A percentile compares a stretch with the other conserved stretches of the same genome.
These are phyloP conservation scores for Machimus rusticus DNA, from an alignment of 2,888 invertebrate genomes.

Conservation along the genomic window DNA sequence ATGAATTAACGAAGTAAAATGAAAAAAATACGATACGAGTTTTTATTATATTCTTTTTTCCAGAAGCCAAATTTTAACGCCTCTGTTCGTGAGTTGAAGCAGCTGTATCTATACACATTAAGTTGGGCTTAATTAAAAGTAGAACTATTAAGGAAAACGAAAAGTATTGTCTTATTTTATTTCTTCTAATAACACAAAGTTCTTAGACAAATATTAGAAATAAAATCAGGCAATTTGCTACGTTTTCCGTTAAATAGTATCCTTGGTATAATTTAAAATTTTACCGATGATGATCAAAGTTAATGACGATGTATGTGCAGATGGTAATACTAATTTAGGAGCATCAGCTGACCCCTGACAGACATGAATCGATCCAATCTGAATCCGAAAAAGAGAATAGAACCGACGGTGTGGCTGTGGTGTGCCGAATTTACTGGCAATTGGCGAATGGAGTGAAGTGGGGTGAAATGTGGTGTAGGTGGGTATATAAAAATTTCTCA, in stretches of 20 bases:
- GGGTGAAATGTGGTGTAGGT: not conserved
- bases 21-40: too few relatives aligned
- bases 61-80: too few relatives aligned
- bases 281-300: not conserved
- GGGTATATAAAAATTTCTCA: not conserved
- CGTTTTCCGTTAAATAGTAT: not conserved
- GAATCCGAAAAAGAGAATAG: not conserved
- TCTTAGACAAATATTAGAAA: too few relatives aligned
- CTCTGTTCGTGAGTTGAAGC: too few relatives aligned
- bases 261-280: not conserved
- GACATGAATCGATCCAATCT: not conserved
- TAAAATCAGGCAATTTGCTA: not conserved
- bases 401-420: not conserved
- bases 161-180: not conserved
- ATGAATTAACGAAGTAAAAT: too few relatives aligned
- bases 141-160: too few relatives aligned
- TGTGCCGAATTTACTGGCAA: not conserved
- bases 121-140: too few relatives aligned
- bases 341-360: not conserved
- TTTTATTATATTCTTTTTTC: too few relatives aligned
- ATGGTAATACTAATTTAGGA: not conserved
- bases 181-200: too few relatives aligned
- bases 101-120: too few relatives aligned
- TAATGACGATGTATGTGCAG: not conserved
- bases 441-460: too few relatives aligned